phyloP scores from a whole-genome alignment of 1,140 invertebrate genomes.

The Drosophila gunungcola region DNA sequence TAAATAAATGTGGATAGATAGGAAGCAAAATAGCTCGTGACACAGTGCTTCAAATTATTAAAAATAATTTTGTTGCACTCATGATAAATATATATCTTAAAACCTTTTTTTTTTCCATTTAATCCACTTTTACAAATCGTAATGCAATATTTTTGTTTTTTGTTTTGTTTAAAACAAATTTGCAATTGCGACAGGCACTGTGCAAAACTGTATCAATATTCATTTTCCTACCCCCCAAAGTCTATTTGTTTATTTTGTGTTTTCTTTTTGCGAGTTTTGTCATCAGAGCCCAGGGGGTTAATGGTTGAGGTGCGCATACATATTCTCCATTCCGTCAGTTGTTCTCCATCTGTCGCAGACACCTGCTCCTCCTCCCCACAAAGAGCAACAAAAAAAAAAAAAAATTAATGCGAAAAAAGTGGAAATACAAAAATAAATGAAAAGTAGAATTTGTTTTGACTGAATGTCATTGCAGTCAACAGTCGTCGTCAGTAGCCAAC shows the following conservation, averaged over 20 bases:
- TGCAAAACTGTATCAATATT: constrained; percentile 39
- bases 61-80: no score
- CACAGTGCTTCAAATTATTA: constrained; percentile 10
- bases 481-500: constrained; percentile 26
- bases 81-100: no score
- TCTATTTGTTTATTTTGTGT: constrained; percentile 13
- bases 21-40: constrained; percentile 16
- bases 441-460: constrained; percentile 58
- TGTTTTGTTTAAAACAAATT: constrained; percentile 3
- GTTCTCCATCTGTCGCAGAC: constrained; percentile 52
- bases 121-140: not conserved
- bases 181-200: constrained; percentile 14
- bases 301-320: constrained; percentile 13
- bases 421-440: constrained; percentile 34
- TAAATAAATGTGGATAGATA: constrained; percentile 13
- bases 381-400: constrained; percentile 5
- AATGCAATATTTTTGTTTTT: not conserved
- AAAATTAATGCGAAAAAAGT: constrained; percentile 34
- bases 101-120: not conserved
- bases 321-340: constrained; percentile 39
- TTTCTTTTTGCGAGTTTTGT: constrained; percentile 37
- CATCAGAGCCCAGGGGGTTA: constrained; percentile 5
- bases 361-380: constrained; percentile 38
- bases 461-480: constrained; percentile 62
- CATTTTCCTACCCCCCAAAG: constrained; percentile 10